Conservation (phyloP, 2,797 vertebrate species). For the Danio aesculapii region DNA sequence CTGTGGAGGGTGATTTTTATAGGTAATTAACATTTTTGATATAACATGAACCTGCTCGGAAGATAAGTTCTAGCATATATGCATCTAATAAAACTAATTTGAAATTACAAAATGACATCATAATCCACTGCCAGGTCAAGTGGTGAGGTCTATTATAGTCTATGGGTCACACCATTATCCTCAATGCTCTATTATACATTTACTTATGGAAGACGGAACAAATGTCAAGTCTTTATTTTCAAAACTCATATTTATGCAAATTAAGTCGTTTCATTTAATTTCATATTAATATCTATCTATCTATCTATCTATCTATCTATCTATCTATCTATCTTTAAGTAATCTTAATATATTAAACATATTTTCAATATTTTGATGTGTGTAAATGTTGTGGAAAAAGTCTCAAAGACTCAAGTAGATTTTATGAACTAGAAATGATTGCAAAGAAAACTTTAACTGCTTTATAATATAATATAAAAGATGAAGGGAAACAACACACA, state of each 20-base stretch:
- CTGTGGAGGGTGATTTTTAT: no score
- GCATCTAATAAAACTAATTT: background rate
- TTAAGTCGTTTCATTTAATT: no score
- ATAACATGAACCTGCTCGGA: background rate
- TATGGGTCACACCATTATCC: background rate
- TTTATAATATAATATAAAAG: background rate
- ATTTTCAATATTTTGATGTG: background rate
- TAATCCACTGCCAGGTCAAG: background rate
- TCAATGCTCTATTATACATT: background rate
- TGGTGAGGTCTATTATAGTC: no score
- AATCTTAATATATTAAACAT: background rate
- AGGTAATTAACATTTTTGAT: no score
- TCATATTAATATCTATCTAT: no score
- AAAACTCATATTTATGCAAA: background rate
- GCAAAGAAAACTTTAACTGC: background rate
- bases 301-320: no score
- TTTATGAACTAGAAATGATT: background rate
- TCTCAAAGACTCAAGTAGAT: background rate
- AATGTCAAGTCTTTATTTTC: background rate
- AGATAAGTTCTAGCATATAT: background rate
- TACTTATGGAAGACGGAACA: background rate
- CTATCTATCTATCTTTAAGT: background rate
- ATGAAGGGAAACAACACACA: slow-evolving; percentile 5
- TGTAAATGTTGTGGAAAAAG: background rate
- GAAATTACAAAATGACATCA: background rate